A percentile compares a stretch with the other conserved stretches of the same genome.
Evolutionary conservation across 2,113 vertebrate genomes (phyloP).

Genomic region (Ovis canadensis): DNA sequence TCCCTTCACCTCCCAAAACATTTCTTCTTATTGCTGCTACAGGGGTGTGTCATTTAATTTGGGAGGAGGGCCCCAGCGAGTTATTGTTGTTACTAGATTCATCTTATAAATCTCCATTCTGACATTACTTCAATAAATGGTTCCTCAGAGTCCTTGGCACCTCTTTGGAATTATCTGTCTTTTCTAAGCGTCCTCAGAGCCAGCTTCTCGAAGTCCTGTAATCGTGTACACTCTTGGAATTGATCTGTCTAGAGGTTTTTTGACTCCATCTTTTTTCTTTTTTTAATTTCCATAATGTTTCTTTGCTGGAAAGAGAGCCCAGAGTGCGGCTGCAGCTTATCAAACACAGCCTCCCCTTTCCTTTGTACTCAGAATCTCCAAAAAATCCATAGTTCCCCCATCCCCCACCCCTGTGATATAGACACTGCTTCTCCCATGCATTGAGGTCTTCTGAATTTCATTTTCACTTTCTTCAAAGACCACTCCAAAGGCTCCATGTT

Average conservation of each 20-base stretch:
- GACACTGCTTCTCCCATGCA: not conserved
- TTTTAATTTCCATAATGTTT: constrained; percentile 62
- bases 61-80: not conserved
- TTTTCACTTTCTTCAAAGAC: not conserved
- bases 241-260: constrained; percentile 40
- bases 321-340: constrained; percentile 33
- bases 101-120: constrained; percentile 47
- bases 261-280: constrained; percentile 28
- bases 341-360: not conserved
- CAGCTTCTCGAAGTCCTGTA: constrained; percentile 57
- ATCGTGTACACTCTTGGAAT: not conserved
- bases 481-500: not conserved
- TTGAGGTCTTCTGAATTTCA: not conserved
- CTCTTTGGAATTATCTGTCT: constrained; percentile 55
- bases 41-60: not conserved
- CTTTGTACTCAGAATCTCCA: not conserved
- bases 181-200: constrained; percentile 45
- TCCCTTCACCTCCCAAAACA: not conserved
- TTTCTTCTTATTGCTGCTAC: not conserved
- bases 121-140: constrained; percentile 66
- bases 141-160: not conserved
- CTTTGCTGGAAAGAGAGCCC: constrained; percentile 64
- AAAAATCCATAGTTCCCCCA: not conserved
- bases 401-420: not conserved
- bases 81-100: constrained; percentile 52